Evolutionary conservation across 2,888 invertebrate species (phyloP), one percentile per base, ranked within the genome.

Genomic region (Alloplasta piceator): DNA sequence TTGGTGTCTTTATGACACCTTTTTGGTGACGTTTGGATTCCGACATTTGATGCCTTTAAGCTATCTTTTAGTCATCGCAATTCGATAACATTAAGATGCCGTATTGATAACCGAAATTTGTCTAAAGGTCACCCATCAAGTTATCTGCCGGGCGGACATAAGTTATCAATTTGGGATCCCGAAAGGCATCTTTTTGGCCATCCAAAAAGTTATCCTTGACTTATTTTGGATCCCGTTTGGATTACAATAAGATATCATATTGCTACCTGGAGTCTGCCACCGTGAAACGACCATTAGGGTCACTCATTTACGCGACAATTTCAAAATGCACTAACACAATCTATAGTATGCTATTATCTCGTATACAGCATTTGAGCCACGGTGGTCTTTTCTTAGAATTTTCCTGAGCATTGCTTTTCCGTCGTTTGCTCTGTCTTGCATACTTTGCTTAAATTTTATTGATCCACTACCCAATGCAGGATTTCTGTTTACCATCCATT

Each of bases 181-280:
- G 10, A 43, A 43, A 43, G 43, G 43, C 43, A 43, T 43, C 43
- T 43, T 43, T 9, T 43, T 43, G 4, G 43, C 7, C 43, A 43
- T 9, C 10, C 43, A 43, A 43, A 43, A 43, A 43, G 43, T 43
- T 43, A 43, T 43, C 43, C 43, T 43, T 9, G 4, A 43, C 43
- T 43, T 43, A 9, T 43, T 43, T 10, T 43, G 43, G 43, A 9
- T 43, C 7, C 10, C 43, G 7, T 43, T 9, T 43, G 6, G 43
- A 43, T 43, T 6, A 9, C 43, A 9, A 9, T 43, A 43, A 10
- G 58, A 58, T 58, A 58, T 10, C 58, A 58, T 58, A 58, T 58
- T 58, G 58, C 58, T 38, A 58, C 58, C 58, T 58, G 38, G 58
- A n/a, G n/a, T n/a, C n/a, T n/a, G n/a, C n/a, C n/a, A n/a, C n/a